A percentile compares a stretch with the other conserved stretches of the same genome.
Evolutionary conservation across 2,797 vertebrate species (phyloP).

Genomic region (Lepus townsendii): DNA sequence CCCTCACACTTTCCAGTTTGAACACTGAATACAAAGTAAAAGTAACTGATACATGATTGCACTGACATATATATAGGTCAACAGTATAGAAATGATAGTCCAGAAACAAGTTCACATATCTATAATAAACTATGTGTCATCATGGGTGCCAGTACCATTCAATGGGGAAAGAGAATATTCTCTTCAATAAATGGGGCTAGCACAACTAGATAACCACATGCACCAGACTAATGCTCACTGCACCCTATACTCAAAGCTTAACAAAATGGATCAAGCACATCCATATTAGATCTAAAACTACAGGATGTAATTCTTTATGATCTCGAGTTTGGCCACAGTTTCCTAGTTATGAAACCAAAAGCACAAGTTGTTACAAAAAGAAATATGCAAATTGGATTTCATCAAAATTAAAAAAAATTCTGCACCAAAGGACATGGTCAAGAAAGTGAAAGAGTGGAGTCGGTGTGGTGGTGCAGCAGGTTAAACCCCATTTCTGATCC

Average conservation of each 20-base stretch:
- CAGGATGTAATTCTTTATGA: background rate
- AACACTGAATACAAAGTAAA: too few relatives aligned
- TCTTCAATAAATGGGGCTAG: background rate
- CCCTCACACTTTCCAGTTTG: background rate
- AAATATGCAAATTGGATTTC: background rate
- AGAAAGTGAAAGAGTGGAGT: background rate
- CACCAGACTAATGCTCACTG: too few relatives aligned
- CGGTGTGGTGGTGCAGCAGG: too few relatives aligned
- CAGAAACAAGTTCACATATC: background rate
- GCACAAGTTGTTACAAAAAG: background rate
- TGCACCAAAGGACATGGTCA: background rate
- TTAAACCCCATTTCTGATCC: too few relatives aligned
- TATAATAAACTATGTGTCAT: background rate
- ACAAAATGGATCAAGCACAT: background rate
- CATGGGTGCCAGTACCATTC: background rate
- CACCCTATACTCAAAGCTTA: too few relatives aligned
- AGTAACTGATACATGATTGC: too few relatives aligned
- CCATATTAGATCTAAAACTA: background rate
- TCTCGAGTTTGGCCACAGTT: background rate
- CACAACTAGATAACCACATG: background rate
- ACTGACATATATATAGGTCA: background rate
- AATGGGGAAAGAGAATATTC: background rate
- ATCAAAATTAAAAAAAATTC: background rate
- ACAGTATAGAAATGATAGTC: background rate
- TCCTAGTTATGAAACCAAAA: background rate